A percentile compares a stretch with the other conserved stretches of the same genome.
Conservation (phyloP, 2,797 vertebrate genomes). For the Acrossocheilus fasciatus region DNA sequence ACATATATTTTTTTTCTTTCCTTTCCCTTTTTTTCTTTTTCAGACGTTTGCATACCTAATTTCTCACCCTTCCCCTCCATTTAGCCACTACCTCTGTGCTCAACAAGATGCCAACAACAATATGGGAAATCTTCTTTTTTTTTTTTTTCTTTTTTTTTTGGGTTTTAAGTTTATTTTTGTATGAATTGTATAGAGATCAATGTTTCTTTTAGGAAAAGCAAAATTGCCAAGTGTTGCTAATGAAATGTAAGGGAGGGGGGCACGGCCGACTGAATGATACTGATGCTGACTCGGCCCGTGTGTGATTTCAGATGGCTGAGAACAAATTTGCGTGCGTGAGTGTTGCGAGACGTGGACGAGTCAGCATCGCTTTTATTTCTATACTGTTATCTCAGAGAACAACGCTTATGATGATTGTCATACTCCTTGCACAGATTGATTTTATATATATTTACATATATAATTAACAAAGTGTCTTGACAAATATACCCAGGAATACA, state of each 20-base stretch:
- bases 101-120: conserved; percentile 68
- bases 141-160: conserved; percentile 73
- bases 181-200: conserved; percentile 78
- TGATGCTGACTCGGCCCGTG: conserved; percentile 39
- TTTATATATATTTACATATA: conserved; percentile 75
- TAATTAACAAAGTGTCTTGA: conserved; percentile 86
- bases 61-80: conserved; percentile 65
- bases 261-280: conserved; percentile 37
- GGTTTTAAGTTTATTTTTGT: conserved; percentile 76
- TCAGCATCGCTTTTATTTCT: conserved; percentile 58
- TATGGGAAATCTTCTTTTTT: conserved; percentile 73
- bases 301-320: conserved; percentile 48
- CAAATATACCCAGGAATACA: conserved; percentile 81
- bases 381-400: conserved; percentile 72
- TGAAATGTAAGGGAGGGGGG: conserved; percentile 59
- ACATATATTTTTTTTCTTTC: conserved; percentile 68
- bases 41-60: conserved; percentile 69
- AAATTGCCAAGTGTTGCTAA: conserved; percentile 65
- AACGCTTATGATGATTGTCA: conserved; percentile 81
- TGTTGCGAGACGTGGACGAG: conserved; percentile 4
- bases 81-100: conserved; percentile 86
- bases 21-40: conserved; percentile 62
- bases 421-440: conserved; percentile 85
- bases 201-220: conserved; percentile 72
- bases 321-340: conserved; percentile 7